Evolutionary conservation across 1,140 invertebrate genomes (phyloP).

Genomic region (Zaprionus ornatus): DNA sequence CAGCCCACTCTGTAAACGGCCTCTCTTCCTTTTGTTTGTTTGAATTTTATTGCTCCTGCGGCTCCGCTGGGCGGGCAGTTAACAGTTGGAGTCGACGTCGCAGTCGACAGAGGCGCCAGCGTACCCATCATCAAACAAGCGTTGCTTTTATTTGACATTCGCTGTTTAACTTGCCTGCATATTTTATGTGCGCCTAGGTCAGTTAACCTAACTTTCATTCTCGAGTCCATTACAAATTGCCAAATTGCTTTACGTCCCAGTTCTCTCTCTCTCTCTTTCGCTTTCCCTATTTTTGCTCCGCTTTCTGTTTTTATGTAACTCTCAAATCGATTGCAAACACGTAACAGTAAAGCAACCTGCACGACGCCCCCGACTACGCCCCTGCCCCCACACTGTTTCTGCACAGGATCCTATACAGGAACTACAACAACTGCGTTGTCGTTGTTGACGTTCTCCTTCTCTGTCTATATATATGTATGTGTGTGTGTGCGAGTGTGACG

Average conservation of each 20-base stretch:
- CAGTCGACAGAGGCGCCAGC: neutral
- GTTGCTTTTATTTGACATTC: conserved; percentile 51
- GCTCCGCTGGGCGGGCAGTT: conserved; percentile 37
- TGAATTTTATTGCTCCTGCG: conserved; percentile 69
- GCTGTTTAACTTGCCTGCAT: conserved; percentile 76
- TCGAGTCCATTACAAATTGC: conserved; percentile 43
- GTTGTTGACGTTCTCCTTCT: conserved; percentile 48
- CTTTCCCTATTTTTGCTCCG: conserved; percentile 7
- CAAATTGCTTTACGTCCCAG: conserved; percentile 70
- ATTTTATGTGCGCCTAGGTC: conserved; percentile 79
- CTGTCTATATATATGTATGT: conserved; percentile 32
- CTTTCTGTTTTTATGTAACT: conserved; percentile 75
- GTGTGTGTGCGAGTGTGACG: conserved; percentile 34
- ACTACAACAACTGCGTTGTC: conserved; percentile 34
- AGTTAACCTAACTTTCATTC: conserved; percentile 57
- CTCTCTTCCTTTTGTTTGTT: conserved; percentile 52
- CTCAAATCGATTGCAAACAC: conserved; percentile 82
- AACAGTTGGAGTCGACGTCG: conserved; percentile 17
- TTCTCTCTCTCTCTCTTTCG: conserved; percentile 21
- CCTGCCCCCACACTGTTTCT: neutral
- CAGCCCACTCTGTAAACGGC: neutral
- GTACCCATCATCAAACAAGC: conserved; percentile 22
- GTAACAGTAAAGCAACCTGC: conserved; percentile 73
- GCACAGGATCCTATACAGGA: conserved; percentile 27
- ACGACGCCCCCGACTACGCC: conserved; percentile 16